Evolutionary conservation across 2,888 invertebrate genomes (phyloP), one percentile per base, ranked within the genome.

Genomic region (Napeogenes inachia): DNA sequence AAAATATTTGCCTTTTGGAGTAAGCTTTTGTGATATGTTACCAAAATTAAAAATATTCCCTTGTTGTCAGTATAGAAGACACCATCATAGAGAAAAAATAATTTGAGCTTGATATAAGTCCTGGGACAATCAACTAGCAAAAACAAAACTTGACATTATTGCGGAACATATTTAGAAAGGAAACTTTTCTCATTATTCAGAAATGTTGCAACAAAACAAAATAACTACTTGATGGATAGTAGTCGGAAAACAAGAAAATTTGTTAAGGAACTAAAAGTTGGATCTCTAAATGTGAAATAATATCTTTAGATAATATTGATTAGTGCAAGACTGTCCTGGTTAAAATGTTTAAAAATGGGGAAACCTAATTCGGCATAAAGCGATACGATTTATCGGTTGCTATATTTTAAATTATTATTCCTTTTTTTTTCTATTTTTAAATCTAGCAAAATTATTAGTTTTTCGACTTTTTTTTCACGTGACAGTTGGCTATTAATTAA

Each of bases 181-280:
- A 67, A 71, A 71, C 65, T 71, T 71, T 69, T 64, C 68, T 60
- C 68, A 70, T 71, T 70, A 70, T 68, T 71, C 71, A 71, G 61
- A 67, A 63, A 68, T 69, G 67, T 67, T 64, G 64, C 55, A 58
- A 57, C 50, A 50, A 50, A 68, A 70, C 70, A 71, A 71, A 70
- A 70, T 68, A 67, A 66, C 63, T 60, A 59, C 56, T 60, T 68
- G 71, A 66, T 66, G 59, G 63, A 66, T 66, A 68, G 60, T 56
- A 59, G 54, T 59, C 60, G 65, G 58, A 61, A 61, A 65, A 64
- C 64, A 59, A 65, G 63, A 57, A 66, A 65, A 68, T 68, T 59
- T 63, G 67, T 62, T 67, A 62, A 67, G 6, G 2, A 56, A 54
- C 50, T 33, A 45, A 45, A 62, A 59, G 56, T 46, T 63, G 54